phyloP scores from a whole-genome alignment of 2,113 vertebrate genomes.

The Tympanuchus pallidicinctus region DNA sequence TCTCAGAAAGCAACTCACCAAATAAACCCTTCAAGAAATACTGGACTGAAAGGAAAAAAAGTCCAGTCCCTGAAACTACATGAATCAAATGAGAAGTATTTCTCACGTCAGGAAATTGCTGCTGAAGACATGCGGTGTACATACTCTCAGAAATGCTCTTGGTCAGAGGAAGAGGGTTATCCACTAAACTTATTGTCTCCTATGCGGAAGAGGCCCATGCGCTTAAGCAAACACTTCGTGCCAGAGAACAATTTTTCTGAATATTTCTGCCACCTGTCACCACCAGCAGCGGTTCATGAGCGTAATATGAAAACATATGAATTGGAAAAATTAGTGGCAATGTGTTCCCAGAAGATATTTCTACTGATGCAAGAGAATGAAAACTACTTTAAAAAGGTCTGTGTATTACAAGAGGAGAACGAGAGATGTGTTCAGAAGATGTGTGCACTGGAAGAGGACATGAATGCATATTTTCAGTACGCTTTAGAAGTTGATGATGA shows the following conservation, averaged over 20 bases:
- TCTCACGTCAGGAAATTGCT: background rate
- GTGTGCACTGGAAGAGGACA: background rate
- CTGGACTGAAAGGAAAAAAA: background rate
- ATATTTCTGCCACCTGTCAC: background rate
- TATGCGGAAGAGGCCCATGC: background rate
- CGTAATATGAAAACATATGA: conserved; percentile 25
- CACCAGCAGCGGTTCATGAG: conserved; percentile 19
- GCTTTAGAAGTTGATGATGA: background rate
- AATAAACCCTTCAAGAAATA: background rate
- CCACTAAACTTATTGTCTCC: background rate
- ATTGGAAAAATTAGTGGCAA: conserved; percentile 67
- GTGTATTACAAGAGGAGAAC: background rate
- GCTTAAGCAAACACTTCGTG: background rate
- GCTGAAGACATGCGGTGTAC: background rate
- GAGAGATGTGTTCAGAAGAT: background rate
- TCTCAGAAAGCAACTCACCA: background rate
- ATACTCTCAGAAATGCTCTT: background rate
- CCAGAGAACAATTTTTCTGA: background rate
- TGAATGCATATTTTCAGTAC: background rate
- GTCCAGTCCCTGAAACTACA: background rate
- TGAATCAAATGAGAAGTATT: background rate
- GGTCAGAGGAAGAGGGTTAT: background rate
- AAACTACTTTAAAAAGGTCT: background rate
- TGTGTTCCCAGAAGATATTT: conserved; percentile 74
- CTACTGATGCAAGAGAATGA: conserved; percentile 53